Percentiles rank a stretch among this genome's conserved stretches.
Conservation (phyloP, 2,797 vertebrate species). For the Oryzias dopingdopingensis region DNA sequence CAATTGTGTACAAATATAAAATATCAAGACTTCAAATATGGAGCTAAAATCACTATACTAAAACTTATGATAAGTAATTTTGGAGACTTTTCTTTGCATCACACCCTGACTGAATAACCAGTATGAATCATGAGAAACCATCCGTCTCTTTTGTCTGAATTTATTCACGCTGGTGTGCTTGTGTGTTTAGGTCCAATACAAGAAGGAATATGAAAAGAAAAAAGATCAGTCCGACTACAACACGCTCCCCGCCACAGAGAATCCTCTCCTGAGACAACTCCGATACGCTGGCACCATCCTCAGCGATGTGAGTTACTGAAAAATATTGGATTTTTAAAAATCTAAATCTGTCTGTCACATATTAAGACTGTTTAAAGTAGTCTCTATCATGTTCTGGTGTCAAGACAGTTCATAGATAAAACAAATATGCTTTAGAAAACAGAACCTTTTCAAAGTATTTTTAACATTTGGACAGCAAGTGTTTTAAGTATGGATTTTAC, state of each 20-base stretch:
- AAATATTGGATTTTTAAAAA: neutral
- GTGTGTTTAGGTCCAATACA: conserved; percentile 87
- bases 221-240: conserved; percentile 90
- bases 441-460: too few species aligned
- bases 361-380: neutral
- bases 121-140: conserved; percentile 4
- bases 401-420: too few species aligned
- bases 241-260: conserved; percentile 94
- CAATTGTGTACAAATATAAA: too few species aligned
- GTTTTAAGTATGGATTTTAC: too few species aligned
- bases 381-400: too few species aligned
- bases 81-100: too few species aligned
- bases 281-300: conserved; percentile 85
- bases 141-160: neutral
- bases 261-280: conserved; percentile 89
- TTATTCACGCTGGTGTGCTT: conserved; percentile 24
- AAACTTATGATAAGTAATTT: too few species aligned
- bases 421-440: too few species aligned
- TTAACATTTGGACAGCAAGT: too few species aligned
- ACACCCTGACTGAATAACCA: neutral
- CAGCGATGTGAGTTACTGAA: conserved; percentile 86
- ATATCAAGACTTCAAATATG: too few species aligned
- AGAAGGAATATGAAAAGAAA: conserved; percentile 89
- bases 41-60: too few species aligned
- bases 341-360: neutral